Conservation (phyloP, 2,113 vertebrate genomes). For the Athene noctua region DNA sequence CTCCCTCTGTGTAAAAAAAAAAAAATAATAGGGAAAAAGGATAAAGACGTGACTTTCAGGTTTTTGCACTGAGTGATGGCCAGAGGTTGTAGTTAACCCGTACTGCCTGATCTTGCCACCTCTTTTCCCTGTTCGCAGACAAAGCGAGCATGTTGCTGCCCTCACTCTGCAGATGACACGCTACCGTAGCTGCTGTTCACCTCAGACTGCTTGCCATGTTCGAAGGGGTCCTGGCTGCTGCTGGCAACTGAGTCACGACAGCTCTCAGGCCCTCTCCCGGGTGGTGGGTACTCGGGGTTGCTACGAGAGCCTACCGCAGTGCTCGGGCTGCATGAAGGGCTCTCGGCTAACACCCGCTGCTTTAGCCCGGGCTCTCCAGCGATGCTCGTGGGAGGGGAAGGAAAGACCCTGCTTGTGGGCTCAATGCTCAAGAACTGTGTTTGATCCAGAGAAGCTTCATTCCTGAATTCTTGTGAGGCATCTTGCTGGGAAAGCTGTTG, state of each 20-base stretch:
- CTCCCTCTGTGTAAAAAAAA: not conserved
- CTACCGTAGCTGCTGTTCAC: not conserved
- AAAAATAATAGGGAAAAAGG: not conserved
- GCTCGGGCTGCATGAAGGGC: not conserved
- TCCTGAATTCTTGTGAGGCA: not conserved
- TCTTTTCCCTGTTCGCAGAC: not conserved
- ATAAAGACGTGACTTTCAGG: not conserved
- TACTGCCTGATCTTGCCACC: not conserved
- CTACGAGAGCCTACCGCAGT: accelerated
- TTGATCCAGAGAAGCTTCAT: not conserved
- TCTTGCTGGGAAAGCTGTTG: not conserved
- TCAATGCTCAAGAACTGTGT: accelerated
- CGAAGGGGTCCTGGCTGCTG: not conserved
- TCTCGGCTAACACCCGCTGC: not conserved
- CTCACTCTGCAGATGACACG: not conserved
- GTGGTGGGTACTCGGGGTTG: not conserved
- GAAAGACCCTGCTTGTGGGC: not conserved
- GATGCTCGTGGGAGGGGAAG: not conserved
- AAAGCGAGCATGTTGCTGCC: not conserved
- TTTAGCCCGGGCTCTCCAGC: not conserved
- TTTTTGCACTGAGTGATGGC: not conserved
- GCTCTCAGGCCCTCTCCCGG: not conserved
- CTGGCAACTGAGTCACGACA: not conserved
- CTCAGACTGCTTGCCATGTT: not conserved
- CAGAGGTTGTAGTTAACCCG: not conserved